Conservation (phyloP, 2,797 vertebrate genomes). For the Podargus strigoides region DNA sequence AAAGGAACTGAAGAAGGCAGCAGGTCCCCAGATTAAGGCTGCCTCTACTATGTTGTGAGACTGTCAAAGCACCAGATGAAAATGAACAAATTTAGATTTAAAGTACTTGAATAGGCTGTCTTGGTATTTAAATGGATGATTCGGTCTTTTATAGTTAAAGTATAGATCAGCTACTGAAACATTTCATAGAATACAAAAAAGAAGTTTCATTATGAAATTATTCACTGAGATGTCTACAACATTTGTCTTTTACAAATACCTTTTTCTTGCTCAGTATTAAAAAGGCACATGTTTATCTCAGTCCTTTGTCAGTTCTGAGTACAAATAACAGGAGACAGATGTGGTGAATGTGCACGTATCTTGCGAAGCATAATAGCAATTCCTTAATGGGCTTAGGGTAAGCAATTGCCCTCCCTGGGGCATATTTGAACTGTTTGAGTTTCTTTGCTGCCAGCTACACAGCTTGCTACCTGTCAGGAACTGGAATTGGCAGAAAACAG, state of each 20-base stretch:
- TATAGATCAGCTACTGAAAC: conserved; percentile 58
- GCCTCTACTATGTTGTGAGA: conserved; percentile 52
- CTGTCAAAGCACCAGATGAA: conserved; percentile 40
- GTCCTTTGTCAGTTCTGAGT: conserved; percentile 66
- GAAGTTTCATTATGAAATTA: conserved; percentile 68
- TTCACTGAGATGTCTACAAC: conserved; percentile 47
- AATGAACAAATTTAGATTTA: conserved; percentile 66
- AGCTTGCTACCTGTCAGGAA: conserved; percentile 79
- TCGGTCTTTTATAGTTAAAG: conserved; percentile 62
- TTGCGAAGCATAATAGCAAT: conserved; percentile 71
- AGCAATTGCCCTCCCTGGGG: conserved; percentile 74
- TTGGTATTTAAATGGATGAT: conserved; percentile 66
- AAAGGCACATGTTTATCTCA: conserved; percentile 70
- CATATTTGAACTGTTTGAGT: conserved; percentile 64
- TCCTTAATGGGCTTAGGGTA: conserved; percentile 76
- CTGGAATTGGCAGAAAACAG: conserved; percentile 73
- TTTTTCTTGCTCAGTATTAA: conserved; percentile 60
- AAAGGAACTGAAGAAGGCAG: background rate
- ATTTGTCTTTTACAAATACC: conserved; percentile 54
- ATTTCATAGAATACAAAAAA: conserved; percentile 60
- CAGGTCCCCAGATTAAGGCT: background rate
- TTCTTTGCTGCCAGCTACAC: conserved; percentile 70
- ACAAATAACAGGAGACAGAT: conserved; percentile 77
- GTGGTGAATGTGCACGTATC: conserved; percentile 72
- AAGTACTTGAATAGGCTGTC: conserved; percentile 58